These are phyloP conservation scores for Platypus cylindrus DNA, from an alignment of 2,888 invertebrate species.

Conservation along the genomic window DNA sequence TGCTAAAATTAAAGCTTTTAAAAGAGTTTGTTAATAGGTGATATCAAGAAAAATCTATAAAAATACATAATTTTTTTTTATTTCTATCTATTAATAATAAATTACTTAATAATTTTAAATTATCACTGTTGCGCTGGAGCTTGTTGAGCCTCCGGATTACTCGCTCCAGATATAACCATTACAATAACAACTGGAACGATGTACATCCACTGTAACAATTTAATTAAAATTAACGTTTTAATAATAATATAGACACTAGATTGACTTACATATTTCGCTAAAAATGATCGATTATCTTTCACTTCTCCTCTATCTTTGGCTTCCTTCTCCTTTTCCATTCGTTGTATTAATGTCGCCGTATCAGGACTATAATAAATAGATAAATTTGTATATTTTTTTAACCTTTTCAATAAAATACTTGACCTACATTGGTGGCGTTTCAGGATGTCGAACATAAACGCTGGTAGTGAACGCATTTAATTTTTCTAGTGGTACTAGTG, in stretches of 20 bases:
- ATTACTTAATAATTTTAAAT: not conserved
- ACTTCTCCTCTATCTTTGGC: constrained; percentile 79
- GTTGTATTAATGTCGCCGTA: constrained; percentile 89
- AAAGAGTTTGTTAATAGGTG: not conserved
- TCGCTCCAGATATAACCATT: constrained; percentile 76
- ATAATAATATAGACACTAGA: constrained; percentile 1
- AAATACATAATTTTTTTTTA: not conserved
- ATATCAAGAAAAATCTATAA: not conserved
- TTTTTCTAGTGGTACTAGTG: constrained; percentile 31
- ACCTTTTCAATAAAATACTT: not conserved
- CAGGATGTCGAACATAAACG: constrained; percentile 66
- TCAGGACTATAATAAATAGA: constrained; percentile 55
- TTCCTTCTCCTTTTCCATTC: constrained; percentile 81
- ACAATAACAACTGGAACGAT: constrained; percentile 88
- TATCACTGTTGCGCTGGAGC: too few relatives aligned
- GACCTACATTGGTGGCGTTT: constrained; percentile 64
- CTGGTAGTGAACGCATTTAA: constrained; percentile 57
- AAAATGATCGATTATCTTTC: constrained; percentile 89
- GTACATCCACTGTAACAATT: constrained; percentile 90
- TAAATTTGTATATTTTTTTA: not conserved
- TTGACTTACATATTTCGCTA: constrained; percentile 93
- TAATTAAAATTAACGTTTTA: constrained; percentile 7
- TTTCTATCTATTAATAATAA: too few relatives aligned
- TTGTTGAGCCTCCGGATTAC: constrained; percentile 56
- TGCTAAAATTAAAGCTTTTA: not conserved